Conservation (phyloP, 1,140 invertebrate species). For the Uloborus diversus region DNA sequence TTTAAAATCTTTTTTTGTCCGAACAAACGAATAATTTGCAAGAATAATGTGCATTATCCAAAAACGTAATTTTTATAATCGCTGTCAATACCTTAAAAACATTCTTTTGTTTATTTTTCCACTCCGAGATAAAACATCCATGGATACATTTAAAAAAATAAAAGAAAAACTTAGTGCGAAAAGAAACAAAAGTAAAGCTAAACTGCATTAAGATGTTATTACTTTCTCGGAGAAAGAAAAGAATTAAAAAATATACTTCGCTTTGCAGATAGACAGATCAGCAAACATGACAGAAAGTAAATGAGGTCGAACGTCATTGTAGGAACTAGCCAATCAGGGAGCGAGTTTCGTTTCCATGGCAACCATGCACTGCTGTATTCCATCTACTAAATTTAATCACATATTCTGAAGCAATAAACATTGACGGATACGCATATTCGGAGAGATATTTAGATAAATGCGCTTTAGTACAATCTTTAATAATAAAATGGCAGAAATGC, state of each 20-base stretch:
- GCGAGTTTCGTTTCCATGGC: slow-evolving; percentile 44
- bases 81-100: slow-evolving; percentile 24
- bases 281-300: slow-evolving; percentile 50
- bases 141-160: slow-evolving; percentile 41
- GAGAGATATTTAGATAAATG: slow-evolving; percentile 50
- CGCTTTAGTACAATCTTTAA: slow-evolving; percentile 33
- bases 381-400: slow-evolving; percentile 53
- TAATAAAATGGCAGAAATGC: slow-evolving; percentile 46
- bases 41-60: slow-evolving; percentile 23
- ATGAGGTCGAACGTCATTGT: slow-evolving; percentile 55
- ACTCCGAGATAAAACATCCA: slow-evolving; percentile 43
- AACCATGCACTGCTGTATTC: slow-evolving; percentile 24
- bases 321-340: slow-evolving; percentile 39
- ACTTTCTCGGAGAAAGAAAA: slow-evolving; percentile 28
- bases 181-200: slow-evolving; percentile 35
- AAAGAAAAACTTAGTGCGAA: neutral
- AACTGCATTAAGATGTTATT: slow-evolving; percentile 51
- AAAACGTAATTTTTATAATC: slow-evolving; percentile 22
- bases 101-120: slow-evolving; percentile 28
- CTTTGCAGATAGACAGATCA: slow-evolving; percentile 47
- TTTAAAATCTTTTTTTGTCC: neutral
- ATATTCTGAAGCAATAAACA: slow-evolving; percentile 53
- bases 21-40: slow-evolving; percentile 17
- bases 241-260: slow-evolving; percentile 18
- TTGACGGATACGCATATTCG: slow-evolving; percentile 53